Conservation (phyloP, 2,113 vertebrate genomes). For the Nothoprocta pentlandii region DNA sequence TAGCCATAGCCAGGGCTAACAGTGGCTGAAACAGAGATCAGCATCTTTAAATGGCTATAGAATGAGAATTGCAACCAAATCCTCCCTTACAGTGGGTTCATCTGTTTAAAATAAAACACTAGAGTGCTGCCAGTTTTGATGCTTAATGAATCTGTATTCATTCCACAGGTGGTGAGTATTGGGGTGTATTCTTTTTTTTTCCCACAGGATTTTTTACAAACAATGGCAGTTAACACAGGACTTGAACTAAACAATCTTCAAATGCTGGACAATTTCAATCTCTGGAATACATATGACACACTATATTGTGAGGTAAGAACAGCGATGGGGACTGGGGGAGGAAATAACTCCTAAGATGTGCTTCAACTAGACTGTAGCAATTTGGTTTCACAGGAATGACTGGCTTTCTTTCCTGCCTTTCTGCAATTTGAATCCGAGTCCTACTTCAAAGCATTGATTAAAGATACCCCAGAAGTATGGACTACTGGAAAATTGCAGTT, state of each 20-base stretch:
- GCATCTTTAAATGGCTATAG: background rate
- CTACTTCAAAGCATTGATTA: background rate
- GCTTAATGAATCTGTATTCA: background rate
- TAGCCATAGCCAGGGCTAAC: background rate
- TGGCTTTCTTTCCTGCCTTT: background rate
- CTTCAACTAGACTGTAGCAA: background rate
- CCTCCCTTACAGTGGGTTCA: background rate
- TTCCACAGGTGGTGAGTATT: background rate
- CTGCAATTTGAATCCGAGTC: background rate
- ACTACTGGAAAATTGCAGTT: background rate
- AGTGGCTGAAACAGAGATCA: background rate
- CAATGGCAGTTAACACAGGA: slow-evolving; percentile 70
- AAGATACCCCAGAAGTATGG: background rate
- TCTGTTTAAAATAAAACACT: background rate
- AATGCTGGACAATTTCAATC: slow-evolving; percentile 55
- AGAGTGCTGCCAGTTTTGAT: background rate
- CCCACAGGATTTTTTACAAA: slow-evolving; percentile 76
- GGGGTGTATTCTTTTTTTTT: background rate
- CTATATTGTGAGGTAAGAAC: slow-evolving; percentile 80
- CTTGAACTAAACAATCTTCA: slow-evolving; percentile 49
- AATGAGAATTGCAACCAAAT: background rate
- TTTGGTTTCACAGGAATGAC: background rate
- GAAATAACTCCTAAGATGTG: background rate
- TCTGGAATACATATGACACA: slow-evolving; percentile 80
- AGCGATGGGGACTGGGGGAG: background rate